Conservation (phyloP, 2,888 invertebrate species). For the Nemotelus pantherinus region DNA sequence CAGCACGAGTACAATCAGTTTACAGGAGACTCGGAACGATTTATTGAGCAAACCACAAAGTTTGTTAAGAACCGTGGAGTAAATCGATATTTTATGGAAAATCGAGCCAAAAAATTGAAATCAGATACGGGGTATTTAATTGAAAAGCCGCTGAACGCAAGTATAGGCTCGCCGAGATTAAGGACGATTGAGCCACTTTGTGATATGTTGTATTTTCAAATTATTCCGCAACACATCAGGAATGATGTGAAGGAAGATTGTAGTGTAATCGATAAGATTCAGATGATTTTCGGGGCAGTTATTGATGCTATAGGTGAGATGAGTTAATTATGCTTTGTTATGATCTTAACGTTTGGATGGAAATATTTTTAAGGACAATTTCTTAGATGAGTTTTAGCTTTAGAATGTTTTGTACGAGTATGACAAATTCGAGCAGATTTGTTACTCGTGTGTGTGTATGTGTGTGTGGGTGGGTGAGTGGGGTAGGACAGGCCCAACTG, state of each 20-base stretch:
- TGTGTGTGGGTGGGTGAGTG: too few relatives aligned
- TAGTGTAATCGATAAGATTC: slow-evolving; percentile 58
- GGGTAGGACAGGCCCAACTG: too few relatives aligned
- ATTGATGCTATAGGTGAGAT: slow-evolving; percentile 43
- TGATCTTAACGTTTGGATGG: not conserved
- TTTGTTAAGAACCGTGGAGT: slow-evolving; percentile 59
- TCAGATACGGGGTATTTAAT: slow-evolving; percentile 54
- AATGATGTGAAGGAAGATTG: slow-evolving; percentile 56
- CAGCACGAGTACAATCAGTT: slow-evolving; percentile 58
- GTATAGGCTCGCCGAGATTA: slow-evolving; percentile 55
- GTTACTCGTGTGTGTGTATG: too few relatives aligned
- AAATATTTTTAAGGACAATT: not conserved
- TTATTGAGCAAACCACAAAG: slow-evolving; percentile 58
- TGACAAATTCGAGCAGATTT: too few relatives aligned
- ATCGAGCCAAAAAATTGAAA: slow-evolving; percentile 57
- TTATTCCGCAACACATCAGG: slow-evolving; percentile 57
- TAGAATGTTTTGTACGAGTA: not conserved
- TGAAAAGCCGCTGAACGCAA: slow-evolving; percentile 55
- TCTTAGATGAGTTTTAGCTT: not conserved
- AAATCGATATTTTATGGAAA: slow-evolving; percentile 61
- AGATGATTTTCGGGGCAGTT: slow-evolving; percentile 54
- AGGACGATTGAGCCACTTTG: slow-evolving; percentile 57
- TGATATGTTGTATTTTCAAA: slow-evolving; percentile 58
- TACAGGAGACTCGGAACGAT: slow-evolving; percentile 58
- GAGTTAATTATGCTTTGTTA: not conserved